Base-by-base conservation (phyloP, 1,140 invertebrate species). In the Diprion similis region DNA sequence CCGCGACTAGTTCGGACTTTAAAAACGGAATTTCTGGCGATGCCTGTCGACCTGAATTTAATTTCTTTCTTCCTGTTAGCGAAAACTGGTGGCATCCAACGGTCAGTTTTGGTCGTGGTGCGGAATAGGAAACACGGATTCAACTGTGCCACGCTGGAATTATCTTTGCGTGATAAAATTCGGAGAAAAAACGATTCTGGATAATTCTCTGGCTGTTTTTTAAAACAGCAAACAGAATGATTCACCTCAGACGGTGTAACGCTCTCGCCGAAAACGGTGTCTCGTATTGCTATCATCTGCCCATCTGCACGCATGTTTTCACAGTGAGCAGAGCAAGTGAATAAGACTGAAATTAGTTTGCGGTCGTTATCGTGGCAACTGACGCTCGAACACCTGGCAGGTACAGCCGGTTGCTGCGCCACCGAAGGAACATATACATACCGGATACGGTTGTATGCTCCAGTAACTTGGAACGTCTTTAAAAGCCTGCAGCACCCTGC, bases 281-380 rank as follows among this genome's bases (percentile, higher is more conserved):
- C 6, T 59, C 51, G 11, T 4, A 59, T 15, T 9, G 51, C 3
- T 59, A 59, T n/a, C n/a, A n/a, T 59, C 51, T 59, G 11, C 11
- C 11, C 11, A 59, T 59, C 51, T 59, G 51, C 51, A 59, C n/a
- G n/a, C 51, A 59, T 17, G 51, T 59, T 13, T 17, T 59, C 11
- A 59, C n/a, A 13, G 51, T 59, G 51, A 59, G 51, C 51, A 59
- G 11, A 59, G n/a, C 51, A 59, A 59, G 51, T 59, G n/a, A 59
- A 59, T 13, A 59, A 59, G 51, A 59, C 51, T 59, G 51, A 59
- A 59, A 59, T 59, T 59, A 59, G 51, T 59, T 59, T 59, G n/a
- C 51, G 51, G 51, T 59, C 51, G 51, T 59, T 59, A 59, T 59
- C 51, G 51, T 59, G 51, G 51, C 51, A 59, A 59, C 51, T 59